These are phyloP conservation scores for Caenorhabditis plicata DNA, from an alignment of 2,888 invertebrate species.

Conservation along the genomic window DNA sequence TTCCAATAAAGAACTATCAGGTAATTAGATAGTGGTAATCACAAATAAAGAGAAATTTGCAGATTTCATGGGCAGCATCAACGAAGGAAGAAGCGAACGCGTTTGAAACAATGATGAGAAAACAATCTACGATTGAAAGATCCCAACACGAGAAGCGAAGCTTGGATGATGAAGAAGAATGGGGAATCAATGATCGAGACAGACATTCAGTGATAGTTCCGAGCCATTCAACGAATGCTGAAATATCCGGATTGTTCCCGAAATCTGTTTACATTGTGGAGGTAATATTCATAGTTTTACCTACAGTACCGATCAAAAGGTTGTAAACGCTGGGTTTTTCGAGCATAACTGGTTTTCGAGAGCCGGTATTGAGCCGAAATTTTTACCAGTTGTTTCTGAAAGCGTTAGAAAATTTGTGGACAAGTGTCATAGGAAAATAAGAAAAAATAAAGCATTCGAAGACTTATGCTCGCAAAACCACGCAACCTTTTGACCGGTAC, in stretches of 20 bases:
- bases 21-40: constrained; percentile 9
- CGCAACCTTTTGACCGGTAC: too few relatives aligned
- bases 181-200: constrained; percentile 16
- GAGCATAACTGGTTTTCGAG: too few relatives aligned
- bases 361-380: too few relatives aligned
- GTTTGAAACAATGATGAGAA: constrained; percentile 37
- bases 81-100: constrained; percentile 34
- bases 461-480: too few relatives aligned
- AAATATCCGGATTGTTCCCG: constrained; percentile 48
- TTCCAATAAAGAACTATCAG: constrained; percentile 62
- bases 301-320: too few relatives aligned
- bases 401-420: too few relatives aligned
- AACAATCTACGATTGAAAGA: constrained; percentile 25
- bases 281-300: too few relatives aligned
- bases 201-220: constrained; percentile 47
- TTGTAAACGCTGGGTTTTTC: too few relatives aligned
- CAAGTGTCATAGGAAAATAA: too few relatives aligned
- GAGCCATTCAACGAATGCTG: constrained; percentile 48
- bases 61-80: constrained; percentile 45
- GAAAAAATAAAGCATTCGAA: too few relatives aligned
- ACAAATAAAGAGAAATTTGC: constrained; percentile 1
- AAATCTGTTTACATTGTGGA: constrained; percentile 57
- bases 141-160: constrained; percentile 34
- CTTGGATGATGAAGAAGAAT: constrained; percentile 24
- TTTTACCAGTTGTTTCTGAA: too few relatives aligned